phyloP scores from a whole-genome alignment of 2,797 vertebrate species.

The Tokudaia muenninki region DNA sequence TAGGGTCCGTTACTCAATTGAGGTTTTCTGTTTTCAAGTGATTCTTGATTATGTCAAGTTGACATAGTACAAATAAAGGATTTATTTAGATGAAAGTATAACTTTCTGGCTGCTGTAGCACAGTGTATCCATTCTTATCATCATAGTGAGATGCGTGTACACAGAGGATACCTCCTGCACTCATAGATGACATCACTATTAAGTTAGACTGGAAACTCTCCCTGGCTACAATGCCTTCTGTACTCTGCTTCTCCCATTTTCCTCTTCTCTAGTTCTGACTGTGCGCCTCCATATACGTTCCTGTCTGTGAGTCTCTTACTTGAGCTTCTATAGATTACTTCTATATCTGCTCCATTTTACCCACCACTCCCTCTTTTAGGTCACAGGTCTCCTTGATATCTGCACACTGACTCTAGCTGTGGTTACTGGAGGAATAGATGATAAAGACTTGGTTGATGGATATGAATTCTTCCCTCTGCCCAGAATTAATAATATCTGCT shows the following conservation, averaged over 20 bases:
- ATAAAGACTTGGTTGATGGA: too few species aligned
- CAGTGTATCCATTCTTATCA: neutral
- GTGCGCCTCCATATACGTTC: too few species aligned
- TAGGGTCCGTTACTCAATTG: too few species aligned
- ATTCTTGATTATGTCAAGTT: neutral
- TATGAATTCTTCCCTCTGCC: neutral
- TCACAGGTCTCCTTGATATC: too few species aligned
- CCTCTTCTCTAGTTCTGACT: too few species aligned
- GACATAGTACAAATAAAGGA: neutral
- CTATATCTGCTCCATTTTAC: too few species aligned
- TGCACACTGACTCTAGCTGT: too few species aligned
- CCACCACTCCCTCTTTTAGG: too few species aligned
- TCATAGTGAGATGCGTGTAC: neutral
- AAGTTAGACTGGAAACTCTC: neutral
- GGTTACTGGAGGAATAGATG: too few species aligned
- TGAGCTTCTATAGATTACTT: too few species aligned
- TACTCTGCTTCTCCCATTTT: neutral
- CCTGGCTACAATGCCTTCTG: neutral
- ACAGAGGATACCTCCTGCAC: neutral
- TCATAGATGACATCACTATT: rapidly evolving
- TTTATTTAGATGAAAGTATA: neutral
- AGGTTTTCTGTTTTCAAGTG: too few species aligned
- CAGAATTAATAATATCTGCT: neutral
- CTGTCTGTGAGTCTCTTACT: too few species aligned
- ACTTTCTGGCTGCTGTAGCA: neutral